phyloP scores from a whole-genome alignment of 2,797 vertebrate species.

The Dipus sagitta region DNA sequence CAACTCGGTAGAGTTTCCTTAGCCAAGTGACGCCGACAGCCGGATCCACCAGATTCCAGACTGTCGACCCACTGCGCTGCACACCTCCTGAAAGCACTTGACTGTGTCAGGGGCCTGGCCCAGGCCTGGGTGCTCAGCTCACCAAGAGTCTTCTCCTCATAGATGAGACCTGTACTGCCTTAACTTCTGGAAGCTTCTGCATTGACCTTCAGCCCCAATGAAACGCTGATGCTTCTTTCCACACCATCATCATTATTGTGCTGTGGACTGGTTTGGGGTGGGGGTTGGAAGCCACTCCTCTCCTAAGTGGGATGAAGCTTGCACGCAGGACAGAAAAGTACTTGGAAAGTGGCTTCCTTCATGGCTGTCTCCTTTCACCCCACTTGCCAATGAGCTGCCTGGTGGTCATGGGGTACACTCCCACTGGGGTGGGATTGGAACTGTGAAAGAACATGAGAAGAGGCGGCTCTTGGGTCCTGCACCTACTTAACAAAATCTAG shows the following conservation, averaged over 20 bases:
- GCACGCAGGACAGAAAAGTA: conserved; percentile 1
- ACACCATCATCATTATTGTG: neutral
- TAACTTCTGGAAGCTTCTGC: conserved; percentile 3
- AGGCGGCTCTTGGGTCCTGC: neutral
- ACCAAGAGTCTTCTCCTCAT: neutral
- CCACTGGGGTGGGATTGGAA: neutral
- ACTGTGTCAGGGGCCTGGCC: accelerated
- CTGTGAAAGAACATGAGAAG: neutral
- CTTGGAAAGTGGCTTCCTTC: neutral
- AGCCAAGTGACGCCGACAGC: neutral
- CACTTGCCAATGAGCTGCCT: neutral
- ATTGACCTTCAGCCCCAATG: neutral
- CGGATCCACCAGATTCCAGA: neutral
- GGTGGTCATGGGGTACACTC: neutral
- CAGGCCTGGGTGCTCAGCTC: neutral
- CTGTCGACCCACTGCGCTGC: neutral
- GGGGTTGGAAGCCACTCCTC: neutral
- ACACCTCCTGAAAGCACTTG: accelerated
- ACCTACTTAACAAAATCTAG: neutral
- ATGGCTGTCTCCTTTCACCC: neutral
- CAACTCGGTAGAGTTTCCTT: neutral
- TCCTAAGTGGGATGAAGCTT: neutral
- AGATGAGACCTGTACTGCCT: neutral
- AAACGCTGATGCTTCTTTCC: neutral
- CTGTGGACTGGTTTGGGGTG: neutral